Conservation (phyloP, 2,797 vertebrate genomes). For the Protosalanx chinensis region DNA sequence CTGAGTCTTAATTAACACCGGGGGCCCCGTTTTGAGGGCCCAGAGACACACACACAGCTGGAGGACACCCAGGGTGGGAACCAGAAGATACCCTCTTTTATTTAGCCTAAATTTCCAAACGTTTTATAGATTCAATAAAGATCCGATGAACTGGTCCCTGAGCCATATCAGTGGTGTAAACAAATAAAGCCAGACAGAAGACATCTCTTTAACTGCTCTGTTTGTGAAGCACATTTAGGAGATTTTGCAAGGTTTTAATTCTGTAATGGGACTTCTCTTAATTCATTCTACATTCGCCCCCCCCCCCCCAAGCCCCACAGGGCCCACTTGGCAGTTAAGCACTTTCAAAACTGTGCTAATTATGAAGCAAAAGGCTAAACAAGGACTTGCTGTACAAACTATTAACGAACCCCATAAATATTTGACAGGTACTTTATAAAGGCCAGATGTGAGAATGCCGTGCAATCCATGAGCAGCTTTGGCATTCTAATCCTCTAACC, state of each 20-base stretch:
- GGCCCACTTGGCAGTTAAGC: slow-evolving; percentile 49
- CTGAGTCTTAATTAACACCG: slow-evolving; percentile 52
- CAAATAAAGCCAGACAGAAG: slow-evolving; percentile 7
- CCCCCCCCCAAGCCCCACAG: slow-evolving; percentile 37
- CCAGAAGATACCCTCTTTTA: neutral
- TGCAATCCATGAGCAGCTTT: slow-evolving; percentile 10
- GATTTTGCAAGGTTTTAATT: slow-evolving; percentile 45
- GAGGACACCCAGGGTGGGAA: neutral
- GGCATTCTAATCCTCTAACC: neutral
- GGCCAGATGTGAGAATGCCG: slow-evolving; percentile 26
- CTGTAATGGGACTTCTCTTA: slow-evolving; percentile 36
- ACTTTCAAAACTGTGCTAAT: slow-evolving; percentile 56
- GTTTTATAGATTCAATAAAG: slow-evolving; percentile 28
- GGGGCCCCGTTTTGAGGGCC: slow-evolving; percentile 6
- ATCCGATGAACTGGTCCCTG: slow-evolving; percentile 12
- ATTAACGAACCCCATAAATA: slow-evolving; percentile 59
- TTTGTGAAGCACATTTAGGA: slow-evolving; percentile 21
- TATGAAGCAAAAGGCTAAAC: slow-evolving; percentile 59
- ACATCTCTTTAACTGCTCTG: slow-evolving; percentile 12
- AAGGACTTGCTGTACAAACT: slow-evolving; percentile 49
- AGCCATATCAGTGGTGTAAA: neutral
- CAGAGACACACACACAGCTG: neutral
- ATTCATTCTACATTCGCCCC: slow-evolving; percentile 48
- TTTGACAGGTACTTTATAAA: slow-evolving; percentile 49
- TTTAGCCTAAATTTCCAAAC: neutral